A percentile compares a stretch with the other conserved stretches of the same genome.
These are phyloP conservation scores for Enteromius paludinosus DNA, from an alignment of 2,797 vertebrate species.

Conservation along the genomic window DNA sequence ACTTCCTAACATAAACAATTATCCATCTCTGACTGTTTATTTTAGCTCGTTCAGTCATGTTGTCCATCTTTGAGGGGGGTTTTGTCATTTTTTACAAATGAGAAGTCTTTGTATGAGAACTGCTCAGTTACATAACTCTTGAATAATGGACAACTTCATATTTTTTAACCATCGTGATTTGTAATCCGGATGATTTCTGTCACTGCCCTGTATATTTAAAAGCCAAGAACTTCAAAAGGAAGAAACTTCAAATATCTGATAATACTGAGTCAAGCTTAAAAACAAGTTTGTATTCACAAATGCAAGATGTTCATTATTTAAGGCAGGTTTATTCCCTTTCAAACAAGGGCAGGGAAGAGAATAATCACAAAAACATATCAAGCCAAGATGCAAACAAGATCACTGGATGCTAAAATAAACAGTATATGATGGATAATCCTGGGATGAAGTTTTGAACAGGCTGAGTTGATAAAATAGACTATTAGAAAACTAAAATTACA, in stretches of 20 bases:
- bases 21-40: not conserved
- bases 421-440: not conserved
- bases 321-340: slow-evolving; percentile 3
- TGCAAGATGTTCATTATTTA: not conserved
- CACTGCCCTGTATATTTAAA: slow-evolving; percentile 4
- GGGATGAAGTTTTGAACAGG: not conserved
- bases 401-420: not conserved
- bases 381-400: not conserved
- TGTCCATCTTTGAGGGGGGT: not conserved
- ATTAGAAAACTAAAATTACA: not conserved
- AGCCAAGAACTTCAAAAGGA: not conserved
- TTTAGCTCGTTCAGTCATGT: not conserved
- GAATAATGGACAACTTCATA: not conserved
- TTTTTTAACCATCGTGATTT: not conserved
- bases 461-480: not conserved
- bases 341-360: not conserved
- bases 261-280: not conserved
- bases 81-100: not conserved
- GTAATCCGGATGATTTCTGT: not conserved
- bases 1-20: not conserved
- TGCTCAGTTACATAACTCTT: not conserved
- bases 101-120: not conserved
- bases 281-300: not conserved
- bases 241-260: not conserved
- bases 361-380: not conserved